Evolutionary conservation across 2,888 invertebrate species (phyloP).

Genomic region (Tetragonula carbonaria): DNA sequence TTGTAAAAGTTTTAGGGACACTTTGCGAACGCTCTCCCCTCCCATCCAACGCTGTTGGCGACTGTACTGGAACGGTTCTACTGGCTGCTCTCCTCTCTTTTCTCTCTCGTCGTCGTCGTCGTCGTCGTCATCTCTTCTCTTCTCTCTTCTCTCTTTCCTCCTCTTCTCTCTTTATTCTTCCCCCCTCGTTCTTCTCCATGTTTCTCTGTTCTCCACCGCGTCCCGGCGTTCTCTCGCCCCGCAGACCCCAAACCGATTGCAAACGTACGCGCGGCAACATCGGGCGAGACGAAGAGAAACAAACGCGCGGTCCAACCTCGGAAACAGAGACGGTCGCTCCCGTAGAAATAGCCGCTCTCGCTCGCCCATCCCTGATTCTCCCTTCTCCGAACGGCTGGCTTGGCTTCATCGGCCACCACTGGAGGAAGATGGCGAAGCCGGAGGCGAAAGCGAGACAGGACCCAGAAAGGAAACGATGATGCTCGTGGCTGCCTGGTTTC

Average conservation of each 20-base stretch:
- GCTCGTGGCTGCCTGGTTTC: constrained; percentile 3
- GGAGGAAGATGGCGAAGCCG: constrained; percentile 66
- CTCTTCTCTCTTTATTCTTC: neutral
- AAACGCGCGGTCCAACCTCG: neutral
- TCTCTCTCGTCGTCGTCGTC: constrained; percentile 28
- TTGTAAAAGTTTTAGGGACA: constrained; percentile 88
- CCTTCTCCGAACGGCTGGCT: constrained; percentile 34
- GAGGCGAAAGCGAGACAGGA: constrained; percentile 38
- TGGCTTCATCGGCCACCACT: constrained; percentile 38
- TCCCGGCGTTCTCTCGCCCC: constrained; percentile 72
- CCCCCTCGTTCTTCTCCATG: constrained; percentile 46
- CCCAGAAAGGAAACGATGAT: constrained; percentile 19
- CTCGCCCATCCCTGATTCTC: constrained; percentile 55
- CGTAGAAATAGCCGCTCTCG: constrained; percentile 48
- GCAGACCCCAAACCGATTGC: constrained; percentile 54
- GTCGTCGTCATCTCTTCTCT: neutral
- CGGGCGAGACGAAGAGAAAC: constrained; percentile 28
- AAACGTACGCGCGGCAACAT: constrained; percentile 31
- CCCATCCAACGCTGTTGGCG: constrained; percentile 59
- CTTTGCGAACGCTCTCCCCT: constrained; percentile 85
- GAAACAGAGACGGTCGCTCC: constrained; percentile 31
- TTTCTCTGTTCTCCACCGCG: constrained; percentile 58
- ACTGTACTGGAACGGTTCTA: constrained; percentile 23
- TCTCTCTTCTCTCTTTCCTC: constrained; percentile 47
- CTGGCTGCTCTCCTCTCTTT: constrained; percentile 42